Conservation (phyloP, 2,888 invertebrate species). For the Neoscelio sp. region DNA sequence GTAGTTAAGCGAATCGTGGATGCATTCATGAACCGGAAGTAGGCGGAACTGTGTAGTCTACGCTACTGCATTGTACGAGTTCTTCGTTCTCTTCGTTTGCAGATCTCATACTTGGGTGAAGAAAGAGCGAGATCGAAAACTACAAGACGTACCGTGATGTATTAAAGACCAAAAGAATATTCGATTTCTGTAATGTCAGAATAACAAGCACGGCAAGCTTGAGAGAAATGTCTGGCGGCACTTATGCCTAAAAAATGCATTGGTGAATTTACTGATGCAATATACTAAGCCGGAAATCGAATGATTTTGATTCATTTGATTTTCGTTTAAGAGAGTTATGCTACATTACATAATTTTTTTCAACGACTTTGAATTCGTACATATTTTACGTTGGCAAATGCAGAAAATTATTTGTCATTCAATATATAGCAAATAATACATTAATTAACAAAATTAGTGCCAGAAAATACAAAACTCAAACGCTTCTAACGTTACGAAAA, state of each 20-base stretch:
- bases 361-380: too few species aligned
- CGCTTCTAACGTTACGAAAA: too few species aligned
- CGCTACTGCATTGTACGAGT: conserved; percentile 79
- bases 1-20: conserved; percentile 81
- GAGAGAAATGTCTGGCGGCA: conserved; percentile 66
- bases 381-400: too few species aligned
- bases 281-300: conserved; percentile 78
- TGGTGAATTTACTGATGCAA: conserved; percentile 70
- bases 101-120: conserved; percentile 67
- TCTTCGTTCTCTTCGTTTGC: conserved; percentile 74
- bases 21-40: conserved; percentile 82
- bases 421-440: too few species aligned
- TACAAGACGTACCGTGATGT: conserved; percentile 69
- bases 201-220: conserved; percentile 76
- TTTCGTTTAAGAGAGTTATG: too few species aligned
- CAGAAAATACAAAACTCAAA: too few species aligned
- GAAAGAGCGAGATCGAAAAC: conserved; percentile 63
- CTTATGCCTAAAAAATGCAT: conserved; percentile 69
- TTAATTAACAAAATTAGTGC: too few species aligned
- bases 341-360: too few species aligned
- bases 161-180: conserved; percentile 80
- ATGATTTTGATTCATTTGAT: conserved; percentile 11
- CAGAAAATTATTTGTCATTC: too few species aligned
- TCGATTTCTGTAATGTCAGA: conserved; percentile 82
- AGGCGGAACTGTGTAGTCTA: conserved; percentile 82